A percentile compares a stretch with the other conserved stretches of the same genome.
phyloP scores from a whole-genome alignment of 2,113 vertebrate genomes.

The Dermatemys mawii region DNA sequence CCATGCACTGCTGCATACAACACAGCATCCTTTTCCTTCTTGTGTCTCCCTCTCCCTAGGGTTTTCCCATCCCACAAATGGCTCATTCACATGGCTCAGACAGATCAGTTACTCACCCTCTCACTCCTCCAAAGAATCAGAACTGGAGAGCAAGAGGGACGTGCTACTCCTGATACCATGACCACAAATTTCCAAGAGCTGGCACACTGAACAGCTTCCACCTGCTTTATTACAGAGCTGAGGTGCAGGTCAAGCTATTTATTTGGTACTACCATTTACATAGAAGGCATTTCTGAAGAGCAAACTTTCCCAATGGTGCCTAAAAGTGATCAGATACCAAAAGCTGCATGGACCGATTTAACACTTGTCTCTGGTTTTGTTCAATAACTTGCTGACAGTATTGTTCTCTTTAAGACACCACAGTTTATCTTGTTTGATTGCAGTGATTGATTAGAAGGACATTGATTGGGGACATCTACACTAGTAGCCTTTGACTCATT shows the following conservation, averaged over 20 bases:
- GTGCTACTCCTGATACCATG: background rate
- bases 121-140: background rate
- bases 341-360: background rate
- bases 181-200: slow-evolving; percentile 40
- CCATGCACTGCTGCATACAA: background rate
- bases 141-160: background rate
- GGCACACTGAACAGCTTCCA: slow-evolving; percentile 19
- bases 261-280: slow-evolving; percentile 63
- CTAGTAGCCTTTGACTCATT: background rate
- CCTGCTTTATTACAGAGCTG: slow-evolving; percentile 44
- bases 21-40: background rate
- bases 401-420: slow-evolving; percentile 25
- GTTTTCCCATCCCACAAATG: background rate
- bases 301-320: background rate
- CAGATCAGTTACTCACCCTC: background rate
- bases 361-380: background rate
- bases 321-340: slow-evolving; percentile 9
- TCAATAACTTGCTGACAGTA: slow-evolving; percentile 40
- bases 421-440: background rate
- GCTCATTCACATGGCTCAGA: background rate
- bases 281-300: slow-evolving; percentile 37
- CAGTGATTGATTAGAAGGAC: background rate
- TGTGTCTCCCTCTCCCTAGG: background rate
- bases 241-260: slow-evolving; percentile 53
- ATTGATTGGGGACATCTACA: too few relatives aligned